phyloP scores from a whole-genome alignment of 2,888 invertebrate species.

The Pristionchus arcanus region DNA sequence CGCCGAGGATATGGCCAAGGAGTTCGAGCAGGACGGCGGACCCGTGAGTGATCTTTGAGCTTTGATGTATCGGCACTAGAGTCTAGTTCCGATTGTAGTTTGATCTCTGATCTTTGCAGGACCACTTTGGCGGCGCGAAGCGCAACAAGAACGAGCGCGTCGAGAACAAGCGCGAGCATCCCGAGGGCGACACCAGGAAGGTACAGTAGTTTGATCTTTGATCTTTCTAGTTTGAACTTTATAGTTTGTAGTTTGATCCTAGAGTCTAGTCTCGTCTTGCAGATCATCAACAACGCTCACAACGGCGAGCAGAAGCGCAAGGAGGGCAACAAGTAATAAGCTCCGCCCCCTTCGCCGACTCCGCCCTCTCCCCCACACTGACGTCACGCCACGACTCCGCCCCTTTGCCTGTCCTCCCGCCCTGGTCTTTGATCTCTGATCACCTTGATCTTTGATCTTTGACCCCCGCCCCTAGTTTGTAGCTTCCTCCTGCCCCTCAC shows the following conservation, averaged over 20 bases:
- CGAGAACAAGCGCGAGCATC: slow-evolving; percentile 76
- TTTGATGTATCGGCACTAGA: neutral
- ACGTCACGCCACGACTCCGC: too few relatives aligned
- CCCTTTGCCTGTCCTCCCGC: neutral
- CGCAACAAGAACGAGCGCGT: slow-evolving; percentile 73
- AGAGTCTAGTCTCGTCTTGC: neutral
- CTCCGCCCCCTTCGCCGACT: neutral
- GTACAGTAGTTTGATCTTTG: slow-evolving; percentile 54
- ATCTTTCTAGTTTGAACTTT: neutral
- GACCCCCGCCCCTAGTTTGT: neutral
- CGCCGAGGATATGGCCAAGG: slow-evolving; percentile 74
- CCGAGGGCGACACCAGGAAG: slow-evolving; percentile 73
- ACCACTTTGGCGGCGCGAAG: slow-evolving; percentile 64
- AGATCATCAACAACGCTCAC: slow-evolving; percentile 70
- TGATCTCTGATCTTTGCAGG: slow-evolving; percentile 33
- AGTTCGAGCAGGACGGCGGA: slow-evolving; percentile 72
- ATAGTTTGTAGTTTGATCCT: slow-evolving; percentile 3
- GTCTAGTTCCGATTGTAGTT: neutral
- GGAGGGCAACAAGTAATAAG: slow-evolving; percentile 59
- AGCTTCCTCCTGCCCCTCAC: neutral
- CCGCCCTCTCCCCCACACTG: slow-evolving; percentile 4
- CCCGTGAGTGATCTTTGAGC: slow-evolving; percentile 60
- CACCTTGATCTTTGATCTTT: neutral
- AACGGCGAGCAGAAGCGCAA: slow-evolving; percentile 77
- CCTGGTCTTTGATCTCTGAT: slow-evolving; percentile 21